phyloP scores from a whole-genome alignment of 2,888 invertebrate genomes.

The Pachydiplax longipennis region DNA sequence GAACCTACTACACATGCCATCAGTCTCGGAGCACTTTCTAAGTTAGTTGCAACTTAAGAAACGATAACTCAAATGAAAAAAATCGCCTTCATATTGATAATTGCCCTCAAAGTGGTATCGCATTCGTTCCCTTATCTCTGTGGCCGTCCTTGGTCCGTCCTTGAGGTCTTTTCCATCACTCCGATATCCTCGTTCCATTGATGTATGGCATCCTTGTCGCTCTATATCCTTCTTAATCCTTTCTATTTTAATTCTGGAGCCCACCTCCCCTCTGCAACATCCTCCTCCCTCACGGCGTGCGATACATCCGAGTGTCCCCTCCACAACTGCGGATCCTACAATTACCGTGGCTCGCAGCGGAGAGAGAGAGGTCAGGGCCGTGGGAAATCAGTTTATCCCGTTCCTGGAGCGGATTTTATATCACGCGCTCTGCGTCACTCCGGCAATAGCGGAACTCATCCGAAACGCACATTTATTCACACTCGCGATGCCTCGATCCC shows the following conservation, averaged over 20 bases:
- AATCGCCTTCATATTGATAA: not conserved
- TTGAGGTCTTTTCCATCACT: conserved; percentile 17
- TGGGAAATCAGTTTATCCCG: conserved; percentile 7
- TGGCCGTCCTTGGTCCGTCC: conserved; percentile 8
- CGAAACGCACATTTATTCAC: not conserved
- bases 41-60: too few relatives aligned
- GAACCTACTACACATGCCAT: too few relatives aligned
- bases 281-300: not conserved
- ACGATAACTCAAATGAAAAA: not conserved
- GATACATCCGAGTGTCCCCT: not conserved
- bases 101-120: not conserved
- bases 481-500: not conserved
- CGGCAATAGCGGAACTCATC: not conserved
- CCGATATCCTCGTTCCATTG: not conserved
- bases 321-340: not conserved
- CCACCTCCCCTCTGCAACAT: not conserved
- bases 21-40: too few relatives aligned
- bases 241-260: not conserved
- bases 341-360: not conserved
- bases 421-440: not conserved
- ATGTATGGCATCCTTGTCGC: not conserved
- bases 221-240: not conserved
- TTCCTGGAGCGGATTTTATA: not conserved
- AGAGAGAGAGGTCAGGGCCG: not conserved
- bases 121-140: not conserved